Evolutionary conservation across 1,140 invertebrate species (phyloP).

Genomic region (Ridgeia piscesae): DNA sequence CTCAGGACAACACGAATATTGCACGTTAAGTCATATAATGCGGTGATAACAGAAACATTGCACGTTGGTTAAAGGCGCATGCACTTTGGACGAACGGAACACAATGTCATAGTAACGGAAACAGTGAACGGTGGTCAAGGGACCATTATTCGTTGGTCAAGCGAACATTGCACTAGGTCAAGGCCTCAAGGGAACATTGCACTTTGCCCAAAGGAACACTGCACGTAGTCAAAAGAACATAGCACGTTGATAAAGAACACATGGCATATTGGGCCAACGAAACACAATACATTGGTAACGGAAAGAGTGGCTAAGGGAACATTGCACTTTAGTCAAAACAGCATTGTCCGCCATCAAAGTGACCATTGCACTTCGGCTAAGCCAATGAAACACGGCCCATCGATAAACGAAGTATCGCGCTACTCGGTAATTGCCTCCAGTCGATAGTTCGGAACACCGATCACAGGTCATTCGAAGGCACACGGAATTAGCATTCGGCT

Average conservation of each 20-base stretch:
- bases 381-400: background rate
- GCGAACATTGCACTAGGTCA: too few relatives aligned
- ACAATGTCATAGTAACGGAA: too few relatives aligned
- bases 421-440: background rate
- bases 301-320: background rate
- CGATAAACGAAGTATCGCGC: background rate
- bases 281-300: too few relatives aligned
- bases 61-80: background rate
- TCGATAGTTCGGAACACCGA: background rate
- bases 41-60: background rate
- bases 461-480: background rate
- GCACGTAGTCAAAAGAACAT: too few relatives aligned
- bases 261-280: too few relatives aligned
- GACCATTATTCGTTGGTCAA: background rate
- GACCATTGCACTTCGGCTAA: background rate
- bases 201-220: too few relatives aligned
- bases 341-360: background rate
- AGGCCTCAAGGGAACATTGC: too few relatives aligned
- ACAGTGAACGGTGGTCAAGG: background rate
- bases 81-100: too few relatives aligned
- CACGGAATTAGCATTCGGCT: background rate
- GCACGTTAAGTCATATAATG: background rate
- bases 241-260: too few relatives aligned
- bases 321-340: background rate
- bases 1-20: too few relatives aligned